These are phyloP conservation scores for Phodopus roborovskii DNA, from an alignment of 2,113 vertebrate genomes.

Conservation along the genomic window DNA sequence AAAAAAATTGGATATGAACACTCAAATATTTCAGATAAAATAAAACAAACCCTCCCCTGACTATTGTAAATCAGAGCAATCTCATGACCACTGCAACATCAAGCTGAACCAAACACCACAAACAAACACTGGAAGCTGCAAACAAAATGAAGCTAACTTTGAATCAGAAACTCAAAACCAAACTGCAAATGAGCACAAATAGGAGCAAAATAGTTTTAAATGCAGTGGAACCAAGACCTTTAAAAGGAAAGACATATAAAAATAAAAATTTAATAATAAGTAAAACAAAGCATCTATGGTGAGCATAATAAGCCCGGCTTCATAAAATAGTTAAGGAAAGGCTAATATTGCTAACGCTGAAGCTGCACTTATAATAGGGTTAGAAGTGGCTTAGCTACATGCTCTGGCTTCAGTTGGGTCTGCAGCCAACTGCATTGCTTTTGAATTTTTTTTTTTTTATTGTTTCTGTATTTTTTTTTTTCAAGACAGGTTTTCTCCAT, in stretches of 20 bases:
- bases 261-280: background rate
- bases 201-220: background rate
- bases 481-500: no score
- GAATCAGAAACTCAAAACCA: background rate
- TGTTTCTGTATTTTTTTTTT: no score
- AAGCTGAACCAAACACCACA: background rate
- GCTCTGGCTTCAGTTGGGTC: background rate
- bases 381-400: background rate
- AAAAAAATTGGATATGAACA: background rate
- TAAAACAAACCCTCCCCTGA: background rate
- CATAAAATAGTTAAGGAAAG: background rate
- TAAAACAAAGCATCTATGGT: background rate
- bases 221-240: background rate
- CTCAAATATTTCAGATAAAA: background rate
- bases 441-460: no score
- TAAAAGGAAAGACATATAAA: background rate
- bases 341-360: no score
- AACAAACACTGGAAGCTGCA: background rate
- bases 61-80: background rate
- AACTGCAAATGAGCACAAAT: background rate
- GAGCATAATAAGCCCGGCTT: background rate
- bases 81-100: background rate
- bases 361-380: accelerated
- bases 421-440: background rate
- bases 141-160: background rate